Base-by-base conservation (phyloP, 2,113 vertebrate species). In the Rhineura floridana region DNA sequence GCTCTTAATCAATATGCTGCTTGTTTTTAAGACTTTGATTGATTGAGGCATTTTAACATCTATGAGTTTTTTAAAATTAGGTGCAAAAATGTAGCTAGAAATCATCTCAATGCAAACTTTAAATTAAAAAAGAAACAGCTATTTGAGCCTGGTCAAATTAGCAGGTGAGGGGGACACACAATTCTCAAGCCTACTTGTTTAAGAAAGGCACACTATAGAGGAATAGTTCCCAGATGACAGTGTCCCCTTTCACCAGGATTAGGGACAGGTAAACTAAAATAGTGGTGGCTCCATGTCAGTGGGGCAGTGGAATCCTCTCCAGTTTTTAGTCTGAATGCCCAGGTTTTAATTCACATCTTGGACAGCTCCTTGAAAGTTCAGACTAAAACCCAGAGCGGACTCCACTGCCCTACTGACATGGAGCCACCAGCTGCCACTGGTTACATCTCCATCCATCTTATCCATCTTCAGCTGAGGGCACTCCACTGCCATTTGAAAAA, bases 1-100 rank as follows among this genome's bases (percentile, higher is more conserved):
- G 21, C n/a, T 46, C 36, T 84, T 70, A 85, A 81, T 89, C 67
- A 78, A 19, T 62, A 36, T 86, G 88, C 52, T 42, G 42, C 79
- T 83, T 78, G 2, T 46, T 78, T 72, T 59, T 2, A 1, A 86
- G 19, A 59, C 48, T n/a, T 77, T 88, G 73, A 81, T 72, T 84
- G 85, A 80, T 33, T 83, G 70, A 73, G 65, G 65, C 76, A 9
- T 82, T 9, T 70, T 86, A 30, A 50, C 15, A 62, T 82, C 36
- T 90, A 6, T 10, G 4, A 55, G 73, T 84, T 55, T 63, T 39
- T 63, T n/a, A n/a, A 52, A 89, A 81, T 81, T 85, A 52, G 13
- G 44, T 67, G 23, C 25, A 28, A 33, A 63, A 44, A 55, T 6
- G 25, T 73, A 73, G 30, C 44, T 65, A 44, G 42, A 81, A 75